These are phyloP conservation scores for Cephonodes hylas DNA, from an alignment of 2,888 invertebrate species.

Conservation along the genomic window DNA sequence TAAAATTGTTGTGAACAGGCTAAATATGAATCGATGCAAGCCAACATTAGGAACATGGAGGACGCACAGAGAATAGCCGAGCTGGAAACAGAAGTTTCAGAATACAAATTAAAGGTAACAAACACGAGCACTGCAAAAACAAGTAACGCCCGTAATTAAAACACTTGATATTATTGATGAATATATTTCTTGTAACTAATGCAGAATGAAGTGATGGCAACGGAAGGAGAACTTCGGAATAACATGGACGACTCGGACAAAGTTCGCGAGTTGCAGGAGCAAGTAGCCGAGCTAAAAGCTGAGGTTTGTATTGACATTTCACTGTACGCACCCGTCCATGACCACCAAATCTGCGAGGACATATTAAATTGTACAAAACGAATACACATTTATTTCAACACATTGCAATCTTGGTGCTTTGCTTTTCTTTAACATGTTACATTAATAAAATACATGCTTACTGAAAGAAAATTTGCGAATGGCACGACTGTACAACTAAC, in stretches of 20 bases:
- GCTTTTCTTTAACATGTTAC: conserved; percentile 6
- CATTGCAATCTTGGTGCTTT: conserved; percentile 1
- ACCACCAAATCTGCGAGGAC: background rate
- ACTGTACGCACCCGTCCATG: no score
- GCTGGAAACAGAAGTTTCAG: conserved; percentile 95
- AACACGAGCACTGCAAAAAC: no score
- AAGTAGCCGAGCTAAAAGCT: conserved; percentile 94
- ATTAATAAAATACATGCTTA: background rate
- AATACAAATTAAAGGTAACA: conserved; percentile 92
- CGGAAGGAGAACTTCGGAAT: conserved; percentile 94
- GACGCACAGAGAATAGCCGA: conserved; percentile 96
- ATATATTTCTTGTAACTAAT: no score
- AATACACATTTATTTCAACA: background rate
- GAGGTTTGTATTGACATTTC: conserved; percentile 89
- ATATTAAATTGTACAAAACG: background rate
- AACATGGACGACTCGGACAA: conserved; percentile 92
- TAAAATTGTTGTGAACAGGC: conserved; percentile 63
- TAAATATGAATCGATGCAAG: conserved; percentile 96
- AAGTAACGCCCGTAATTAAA: no score
- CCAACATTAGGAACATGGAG: conserved; percentile 96
- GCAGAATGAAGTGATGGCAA: conserved; percentile 96
- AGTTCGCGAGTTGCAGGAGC: conserved; percentile 94
- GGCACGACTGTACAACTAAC: background rate
- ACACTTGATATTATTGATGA: no score
- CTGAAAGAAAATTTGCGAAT: background rate